Conservation (phyloP, 2,113 vertebrate species). For the Ascaphus truei region DNA sequence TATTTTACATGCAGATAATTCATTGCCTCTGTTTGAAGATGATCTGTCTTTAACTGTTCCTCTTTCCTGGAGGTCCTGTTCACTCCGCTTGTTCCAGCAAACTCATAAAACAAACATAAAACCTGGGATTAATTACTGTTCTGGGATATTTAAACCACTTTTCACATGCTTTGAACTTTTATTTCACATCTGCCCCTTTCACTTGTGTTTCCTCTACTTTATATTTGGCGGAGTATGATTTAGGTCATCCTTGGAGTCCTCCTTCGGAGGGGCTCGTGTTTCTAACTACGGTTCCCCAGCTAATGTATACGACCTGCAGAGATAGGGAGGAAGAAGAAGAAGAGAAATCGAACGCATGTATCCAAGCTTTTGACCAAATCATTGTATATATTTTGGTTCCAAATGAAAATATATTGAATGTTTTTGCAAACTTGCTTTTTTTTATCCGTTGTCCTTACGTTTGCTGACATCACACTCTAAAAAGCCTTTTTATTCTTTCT, state of each 20-base stretch:
- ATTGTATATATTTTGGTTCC: too few species aligned
- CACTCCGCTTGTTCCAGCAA: constrained; percentile 18
- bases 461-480: too few species aligned
- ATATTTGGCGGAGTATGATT: background rate
- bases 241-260: background rate
- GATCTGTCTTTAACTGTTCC: constrained; percentile 29
- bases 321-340: too few species aligned
- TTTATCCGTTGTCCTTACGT: too few species aligned
- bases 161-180: constrained; percentile 34
- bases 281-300: too few species aligned
- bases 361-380: too few species aligned
- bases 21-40: constrained; percentile 30
- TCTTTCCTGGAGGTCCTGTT: constrained; percentile 35
- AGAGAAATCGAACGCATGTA: too few species aligned
- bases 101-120: constrained; percentile 35
- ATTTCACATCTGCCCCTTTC: constrained; percentile 35
- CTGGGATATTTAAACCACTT: constrained; percentile 31
- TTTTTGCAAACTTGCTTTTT: too few species aligned
- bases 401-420: too few species aligned
- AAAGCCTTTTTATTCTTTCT: too few species aligned
- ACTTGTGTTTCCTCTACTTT: constrained; percentile 26
- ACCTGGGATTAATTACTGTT: constrained; percentile 32
- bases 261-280: background rate
- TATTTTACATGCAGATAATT: constrained; percentile 32
- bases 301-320: too few species aligned